Percentiles rank a stretch among this genome's conserved stretches.
These are phyloP conservation scores for Drymonia ruficornis DNA, from an alignment of 2,888 invertebrate genomes.

Conservation along the genomic window DNA sequence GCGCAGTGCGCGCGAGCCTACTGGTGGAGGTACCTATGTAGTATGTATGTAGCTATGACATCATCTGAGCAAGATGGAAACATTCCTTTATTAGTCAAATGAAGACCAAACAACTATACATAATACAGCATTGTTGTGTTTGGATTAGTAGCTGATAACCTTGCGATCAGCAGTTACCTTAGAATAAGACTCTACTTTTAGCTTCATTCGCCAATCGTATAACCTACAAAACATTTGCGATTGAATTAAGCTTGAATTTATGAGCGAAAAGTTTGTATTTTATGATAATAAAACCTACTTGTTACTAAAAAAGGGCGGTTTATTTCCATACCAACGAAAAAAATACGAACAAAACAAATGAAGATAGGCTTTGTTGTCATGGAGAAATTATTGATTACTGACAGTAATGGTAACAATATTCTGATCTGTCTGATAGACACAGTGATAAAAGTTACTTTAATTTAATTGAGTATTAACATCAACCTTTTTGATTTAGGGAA, in stretches of 20 bases:
- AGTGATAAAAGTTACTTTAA: neutral
- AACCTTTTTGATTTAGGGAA: neutral
- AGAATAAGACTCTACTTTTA: slow-evolving; percentile 62
- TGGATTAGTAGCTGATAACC: slow-evolving; percentile 23
- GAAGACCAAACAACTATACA: slow-evolving; percentile 44
- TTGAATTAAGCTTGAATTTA: slow-evolving; percentile 1
- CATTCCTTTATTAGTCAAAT: slow-evolving; percentile 35
- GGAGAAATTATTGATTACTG: slow-evolving; percentile 52
- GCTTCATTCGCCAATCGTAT: slow-evolving; percentile 61
- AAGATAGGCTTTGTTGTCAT: slow-evolving; percentile 52
- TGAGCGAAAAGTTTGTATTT: neutral
- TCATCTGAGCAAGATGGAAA: slow-evolving; percentile 49
- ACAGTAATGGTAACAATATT: slow-evolving; percentile 26
- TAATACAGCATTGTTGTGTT: slow-evolving; percentile 19
- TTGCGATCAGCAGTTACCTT: slow-evolving; percentile 54
- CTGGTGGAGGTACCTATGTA: slow-evolving; percentile 5
- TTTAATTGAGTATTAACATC: neutral
- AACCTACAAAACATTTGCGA: slow-evolving; percentile 51
- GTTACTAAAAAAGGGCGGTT: neutral
- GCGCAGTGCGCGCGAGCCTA: neutral
- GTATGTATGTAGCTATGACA: slow-evolving; percentile 44
- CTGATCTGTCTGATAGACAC: slow-evolving; percentile 1
- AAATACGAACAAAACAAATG: slow-evolving; percentile 45
- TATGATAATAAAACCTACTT: slow-evolving; percentile 1
- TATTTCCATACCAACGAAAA: slow-evolving; percentile 19